Evolutionary conservation across 2,888 invertebrate species (phyloP).

Genomic region (Amphipoea oculea): DNA sequence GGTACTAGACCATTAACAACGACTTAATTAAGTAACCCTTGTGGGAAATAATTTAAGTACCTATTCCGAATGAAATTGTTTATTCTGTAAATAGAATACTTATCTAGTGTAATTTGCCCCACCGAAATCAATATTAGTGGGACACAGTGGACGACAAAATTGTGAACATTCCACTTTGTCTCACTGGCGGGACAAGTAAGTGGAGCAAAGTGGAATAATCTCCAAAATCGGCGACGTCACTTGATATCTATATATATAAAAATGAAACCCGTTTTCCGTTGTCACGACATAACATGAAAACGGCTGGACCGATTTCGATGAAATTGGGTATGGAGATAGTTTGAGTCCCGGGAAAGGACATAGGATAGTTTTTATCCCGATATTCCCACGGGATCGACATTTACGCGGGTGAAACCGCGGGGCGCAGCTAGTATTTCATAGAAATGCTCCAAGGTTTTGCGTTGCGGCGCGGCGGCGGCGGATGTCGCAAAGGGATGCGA

Average conservation of each 20-base stretch:
- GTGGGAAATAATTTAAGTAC: not conserved
- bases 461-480: too few relatives aligned
- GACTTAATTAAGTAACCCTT: not conserved
- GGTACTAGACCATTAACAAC: not conserved
- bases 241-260: too few relatives aligned
- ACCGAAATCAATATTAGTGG: not conserved
- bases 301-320: too few relatives aligned
- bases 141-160: not conserved
- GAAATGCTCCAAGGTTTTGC: constrained; percentile 7
- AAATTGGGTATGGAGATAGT: too few relatives aligned
- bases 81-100: not conserved
- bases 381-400: too few relatives aligned
- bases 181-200: not conserved
- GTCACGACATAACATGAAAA: too few relatives aligned
- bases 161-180: not conserved
- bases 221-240: not conserved
- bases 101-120: not conserved
- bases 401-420: too few relatives aligned
- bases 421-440: too few relatives aligned
- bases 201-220: not conserved
- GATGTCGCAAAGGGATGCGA: not conserved
- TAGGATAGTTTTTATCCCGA: too few relatives aligned
- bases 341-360: too few relatives aligned
- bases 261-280: too few relatives aligned
- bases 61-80: not conserved